Evolutionary conservation across 53 echinoderm and acorn worm species (phyloP), one percentile per base, ranked within the genome.

Genomic region (Patiria pectinifera): DNA sequence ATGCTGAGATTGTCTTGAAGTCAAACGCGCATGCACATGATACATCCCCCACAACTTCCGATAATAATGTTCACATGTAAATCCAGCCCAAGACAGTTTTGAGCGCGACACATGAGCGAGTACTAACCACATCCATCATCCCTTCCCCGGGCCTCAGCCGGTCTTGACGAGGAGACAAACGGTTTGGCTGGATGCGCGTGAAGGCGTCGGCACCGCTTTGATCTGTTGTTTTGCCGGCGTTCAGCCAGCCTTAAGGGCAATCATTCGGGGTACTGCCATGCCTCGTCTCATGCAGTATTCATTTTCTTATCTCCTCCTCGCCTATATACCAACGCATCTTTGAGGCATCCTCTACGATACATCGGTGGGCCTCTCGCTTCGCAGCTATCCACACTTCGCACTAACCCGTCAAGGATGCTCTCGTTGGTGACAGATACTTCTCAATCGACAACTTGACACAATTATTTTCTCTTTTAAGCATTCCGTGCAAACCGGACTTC

Each of bases 381-480:
- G 21, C 74, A 24, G 4, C 24, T 74, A n/a, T n/a, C 15, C 74
- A 74, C 6, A 74, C 74, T 2, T 66, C 14, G 5, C 19, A 66
- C 66, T 18, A 66, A 74, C 74, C 74, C 24, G 22, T 74, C 74
- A 74, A 9, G 15, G 24, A n/a, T 74, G 10, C 74, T 21, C 4
- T 10, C 21, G 22, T 74, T 24, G 22, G 3, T 24, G 74, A 74
- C 19, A 24, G 24, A 86, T 71, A 86, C 72, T 45, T 48, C 62
- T 86, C 86, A 21, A 85, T 85, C 85, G 66, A 72, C 86, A 71
- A 72, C 49, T 53, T 71, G 86, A 86, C 74, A 86, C 86, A 72
- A 86, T 74, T 23, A 4, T 74, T 74, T 74, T 74, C 74, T 21
- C 69, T 15, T 21, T 69, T 74, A 69, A 69, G 85, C 26, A 85